Base-by-base conservation (phyloP, 2,797 vertebrate species). In the Iguana delicatissima region DNA sequence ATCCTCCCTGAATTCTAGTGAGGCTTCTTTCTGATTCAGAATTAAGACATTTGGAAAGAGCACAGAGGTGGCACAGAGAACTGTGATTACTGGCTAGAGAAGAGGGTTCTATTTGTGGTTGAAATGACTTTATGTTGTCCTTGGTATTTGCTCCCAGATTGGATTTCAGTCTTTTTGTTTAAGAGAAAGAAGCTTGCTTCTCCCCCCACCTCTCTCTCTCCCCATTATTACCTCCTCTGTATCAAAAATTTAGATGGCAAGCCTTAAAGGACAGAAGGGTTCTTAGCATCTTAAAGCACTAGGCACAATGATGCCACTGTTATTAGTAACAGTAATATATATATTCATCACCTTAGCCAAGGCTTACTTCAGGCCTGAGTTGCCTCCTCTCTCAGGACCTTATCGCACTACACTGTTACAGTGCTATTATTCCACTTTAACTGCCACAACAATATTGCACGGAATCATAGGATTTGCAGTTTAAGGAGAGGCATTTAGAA, bases 81-180 rank as follows among this genome's bases (percentile, higher is more conserved):
- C 57, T 89, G 64, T 83, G 22, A 84, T 85, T 91, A 89, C 80
- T 86, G 89, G 42, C 84, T 89, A 42, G 67, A 57, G 72, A 55
- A 38, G 12, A 46, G 88, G 81, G 87, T 80, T 94, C 64, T 92
- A 89, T 74, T 87, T 84, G 73, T 84, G 32, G 92, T 89, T 81
- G 84, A 77, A 92, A 73, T 93, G 93, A 94, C 94, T 95, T 95
- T 91, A 92, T 62, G 55, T 89, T 93, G 95, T 93, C 94, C 93
- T 95, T 96, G 93, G 55, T 81, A 95, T 84, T 93, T 91, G 89
- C 79, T 92, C 42, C 77, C 74, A 42, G 46, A 69, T 84, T 95
- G 87, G 79, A 89, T 92, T 92, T 91, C 72, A 93, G 92, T 81
- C 85, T 69, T 87, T 90, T 69, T 46, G 42, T 84, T 87, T 79